Evolutionary conservation across 2,888 invertebrate species (phyloP).

Genomic region (Apotomis turbidana): DNA sequence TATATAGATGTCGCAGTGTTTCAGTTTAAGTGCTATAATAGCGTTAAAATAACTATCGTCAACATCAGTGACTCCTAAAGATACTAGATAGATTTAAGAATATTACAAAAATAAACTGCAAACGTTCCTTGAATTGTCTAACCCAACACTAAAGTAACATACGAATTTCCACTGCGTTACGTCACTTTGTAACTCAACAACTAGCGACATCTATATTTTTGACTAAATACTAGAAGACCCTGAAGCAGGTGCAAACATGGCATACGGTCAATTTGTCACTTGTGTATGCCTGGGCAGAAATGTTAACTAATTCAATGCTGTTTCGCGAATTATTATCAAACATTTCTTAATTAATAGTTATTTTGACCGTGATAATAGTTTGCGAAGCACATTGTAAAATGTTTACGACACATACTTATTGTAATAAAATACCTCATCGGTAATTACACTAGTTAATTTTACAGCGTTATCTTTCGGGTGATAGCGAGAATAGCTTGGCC

Average conservation of each 20-base stretch:
- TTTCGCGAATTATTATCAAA: not conserved
- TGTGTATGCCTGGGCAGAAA: conserved; percentile 20
- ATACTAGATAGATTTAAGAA: too few relatives aligned
- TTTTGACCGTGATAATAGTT: conserved; percentile 12
- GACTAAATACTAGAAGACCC: not conserved
- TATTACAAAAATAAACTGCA: too few relatives aligned
- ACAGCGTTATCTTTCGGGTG: conserved; percentile 18
- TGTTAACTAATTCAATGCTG: not conserved
- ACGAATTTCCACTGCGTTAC: conserved; percentile 7
- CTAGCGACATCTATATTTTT: conserved; percentile 25
- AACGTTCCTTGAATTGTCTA: not conserved
- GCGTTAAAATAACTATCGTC: too few relatives aligned
- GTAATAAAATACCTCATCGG: conserved; percentile 23
- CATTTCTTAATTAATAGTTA: not conserved
- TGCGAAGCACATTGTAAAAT: not conserved
- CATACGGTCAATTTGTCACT: not conserved
- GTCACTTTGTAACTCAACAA: not conserved
- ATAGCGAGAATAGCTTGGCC: conserved; percentile 24
- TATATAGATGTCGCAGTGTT: conserved; percentile 16
- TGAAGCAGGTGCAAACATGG: not conserved
- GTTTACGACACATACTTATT: conserved; percentile 19
- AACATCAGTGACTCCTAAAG: too few relatives aligned
- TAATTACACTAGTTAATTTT: conserved; percentile 19
- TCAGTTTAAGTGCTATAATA: not conserved
- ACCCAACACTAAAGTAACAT: not conserved